These are phyloP conservation scores for Martes flavigula DNA, from an alignment of 2,797 vertebrate genomes.

Conservation along the genomic window DNA sequence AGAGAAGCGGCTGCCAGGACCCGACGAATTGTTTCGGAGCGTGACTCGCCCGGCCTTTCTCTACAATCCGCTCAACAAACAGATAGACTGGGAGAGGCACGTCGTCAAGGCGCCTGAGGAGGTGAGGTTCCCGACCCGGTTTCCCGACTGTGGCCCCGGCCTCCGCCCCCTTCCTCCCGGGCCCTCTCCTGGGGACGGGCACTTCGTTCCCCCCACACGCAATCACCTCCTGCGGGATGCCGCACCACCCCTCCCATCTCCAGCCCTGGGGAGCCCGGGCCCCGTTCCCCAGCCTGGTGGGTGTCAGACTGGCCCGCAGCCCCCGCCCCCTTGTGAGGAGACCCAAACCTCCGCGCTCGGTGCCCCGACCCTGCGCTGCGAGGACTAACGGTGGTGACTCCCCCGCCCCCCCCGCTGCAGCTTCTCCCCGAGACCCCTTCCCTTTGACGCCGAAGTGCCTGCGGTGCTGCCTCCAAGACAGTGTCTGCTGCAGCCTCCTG, in stretches of 20 bases:
- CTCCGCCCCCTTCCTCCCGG: not conserved
- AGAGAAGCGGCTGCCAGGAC: slow-evolving; percentile 87
- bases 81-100: slow-evolving; percentile 96
- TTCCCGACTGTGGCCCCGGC: not conserved
- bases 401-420: slow-evolving; percentile 71
- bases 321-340: slow-evolving; percentile 38
- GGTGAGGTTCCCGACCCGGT: slow-evolving; percentile 83
- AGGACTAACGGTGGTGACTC: slow-evolving; percentile 80
- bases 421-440: slow-evolving; percentile 76
- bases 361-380: slow-evolving; percentile 60
- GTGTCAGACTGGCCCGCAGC: slow-evolving; percentile 44
- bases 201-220: slow-evolving; percentile 39
- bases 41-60: slow-evolving; percentile 94
- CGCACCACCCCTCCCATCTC: not conserved
- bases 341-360: slow-evolving; percentile 64
- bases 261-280: slow-evolving; percentile 48
- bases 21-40: slow-evolving; percentile 93
- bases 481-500: slow-evolving; percentile 74
- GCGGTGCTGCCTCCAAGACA: slow-evolving; percentile 78
- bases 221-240: slow-evolving; percentile 52
- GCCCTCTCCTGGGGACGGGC: not conserved
- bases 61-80: slow-evolving; percentile 93
- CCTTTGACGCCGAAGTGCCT: slow-evolving; percentile 78
- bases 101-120: slow-evolving; percentile 93
- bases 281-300: slow-evolving; percentile 43